phyloP scores from a whole-genome alignment of 2,888 invertebrate genomes.

The Ctena decussata region DNA sequence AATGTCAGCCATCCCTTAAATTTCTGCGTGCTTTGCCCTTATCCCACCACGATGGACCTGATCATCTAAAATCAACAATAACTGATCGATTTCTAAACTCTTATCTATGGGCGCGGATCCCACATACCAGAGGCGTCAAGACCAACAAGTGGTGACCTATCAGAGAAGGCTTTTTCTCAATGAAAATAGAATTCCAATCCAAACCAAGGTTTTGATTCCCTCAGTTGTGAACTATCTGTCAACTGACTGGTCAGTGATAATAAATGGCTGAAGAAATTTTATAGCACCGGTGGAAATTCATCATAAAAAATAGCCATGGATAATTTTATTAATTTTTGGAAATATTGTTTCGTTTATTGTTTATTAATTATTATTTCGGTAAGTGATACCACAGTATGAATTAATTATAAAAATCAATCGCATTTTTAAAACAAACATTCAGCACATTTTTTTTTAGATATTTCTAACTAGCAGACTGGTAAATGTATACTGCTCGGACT shows the following conservation, averaged over 20 bases:
- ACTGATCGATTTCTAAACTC: slow-evolving; percentile 27
- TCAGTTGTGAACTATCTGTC: neutral
- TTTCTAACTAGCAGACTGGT: too few species aligned
- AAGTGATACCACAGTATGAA: too few species aligned
- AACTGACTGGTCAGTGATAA: neutral
- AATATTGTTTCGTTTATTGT: neutral
- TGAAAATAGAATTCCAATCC: slow-evolving; percentile 29
- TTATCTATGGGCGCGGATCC: slow-evolving; percentile 39
- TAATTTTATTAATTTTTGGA: neutral
- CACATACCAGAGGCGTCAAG: slow-evolving; percentile 24
- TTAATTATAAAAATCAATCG: too few species aligned
- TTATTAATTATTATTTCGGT: neutral
- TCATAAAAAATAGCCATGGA: neutral
- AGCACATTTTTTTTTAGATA: too few species aligned
- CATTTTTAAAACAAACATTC: too few species aligned
- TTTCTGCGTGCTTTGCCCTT: neutral
- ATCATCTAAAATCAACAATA: slow-evolving; percentile 9
- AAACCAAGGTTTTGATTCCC: neutral
- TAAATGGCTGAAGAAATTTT: neutral
- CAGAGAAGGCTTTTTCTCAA: slow-evolving; percentile 31
- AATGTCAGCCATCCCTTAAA: slow-evolving; percentile 2
- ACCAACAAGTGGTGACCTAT: neutral
- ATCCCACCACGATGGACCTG: neutral
- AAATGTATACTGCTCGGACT: too few species aligned
- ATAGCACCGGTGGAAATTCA: neutral